A percentile compares a stretch with the other conserved stretches of the same genome.
Conservation (phyloP, 2,113 vertebrate species). For the Lynx canadensis region DNA sequence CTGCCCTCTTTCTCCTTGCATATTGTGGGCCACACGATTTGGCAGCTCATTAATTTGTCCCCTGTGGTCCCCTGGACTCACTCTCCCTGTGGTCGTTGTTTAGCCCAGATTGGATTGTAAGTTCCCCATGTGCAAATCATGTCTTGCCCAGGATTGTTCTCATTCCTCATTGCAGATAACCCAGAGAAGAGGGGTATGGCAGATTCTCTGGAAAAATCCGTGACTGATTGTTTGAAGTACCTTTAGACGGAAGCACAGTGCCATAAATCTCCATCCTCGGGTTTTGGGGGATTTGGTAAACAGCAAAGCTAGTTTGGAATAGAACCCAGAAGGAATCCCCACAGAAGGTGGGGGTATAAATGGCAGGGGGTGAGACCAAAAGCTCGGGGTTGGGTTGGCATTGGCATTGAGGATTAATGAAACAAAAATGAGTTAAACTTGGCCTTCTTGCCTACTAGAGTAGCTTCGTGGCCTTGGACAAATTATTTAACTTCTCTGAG, state of each 20-base stretch:
- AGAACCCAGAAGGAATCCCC: neutral
- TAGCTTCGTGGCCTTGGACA: neutral
- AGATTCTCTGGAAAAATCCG: neutral
- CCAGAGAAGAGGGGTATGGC: neutral
- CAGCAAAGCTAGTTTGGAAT: neutral
- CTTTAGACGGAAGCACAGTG: neutral
- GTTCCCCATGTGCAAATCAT: neutral
- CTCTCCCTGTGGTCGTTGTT: too few relatives aligned
- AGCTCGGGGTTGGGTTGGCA: neutral
- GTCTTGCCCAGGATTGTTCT: too few relatives aligned
- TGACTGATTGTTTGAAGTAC: neutral
- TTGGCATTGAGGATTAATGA: neutral
- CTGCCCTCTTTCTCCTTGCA: neutral
- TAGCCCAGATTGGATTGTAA: too few relatives aligned
- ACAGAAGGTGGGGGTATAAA: fast-evolving
- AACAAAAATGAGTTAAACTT: neutral
- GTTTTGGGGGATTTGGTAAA: neutral
- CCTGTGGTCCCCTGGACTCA: neutral
- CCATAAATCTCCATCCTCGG: neutral
- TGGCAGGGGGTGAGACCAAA: neutral
- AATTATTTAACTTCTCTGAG: neutral
- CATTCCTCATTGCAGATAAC: neutral
- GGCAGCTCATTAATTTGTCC: neutral
- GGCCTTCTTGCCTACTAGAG: neutral
- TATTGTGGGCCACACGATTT: neutral